Evolutionary conservation across 2,797 vertebrate species (phyloP).

Genomic region (Lophura swinhoii): DNA sequence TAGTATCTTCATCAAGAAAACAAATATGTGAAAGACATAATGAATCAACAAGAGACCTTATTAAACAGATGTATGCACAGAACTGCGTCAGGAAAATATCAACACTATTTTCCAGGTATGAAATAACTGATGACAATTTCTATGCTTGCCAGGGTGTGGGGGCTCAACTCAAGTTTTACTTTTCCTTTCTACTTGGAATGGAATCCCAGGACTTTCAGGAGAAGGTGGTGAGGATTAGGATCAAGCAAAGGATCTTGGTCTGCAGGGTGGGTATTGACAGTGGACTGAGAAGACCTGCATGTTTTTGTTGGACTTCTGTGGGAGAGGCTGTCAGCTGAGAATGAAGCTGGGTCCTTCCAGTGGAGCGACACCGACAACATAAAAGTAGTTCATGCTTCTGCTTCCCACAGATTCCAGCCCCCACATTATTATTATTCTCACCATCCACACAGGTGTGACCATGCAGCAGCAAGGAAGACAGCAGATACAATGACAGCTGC

Average conservation of each 20-base stretch:
- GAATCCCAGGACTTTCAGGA: not conserved
- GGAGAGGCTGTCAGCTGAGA: constrained; percentile 22
- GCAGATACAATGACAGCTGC: not conserved
- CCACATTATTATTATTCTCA: not conserved
- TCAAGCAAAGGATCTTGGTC: not conserved
- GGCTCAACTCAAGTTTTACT: not conserved
- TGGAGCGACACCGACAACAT: not conserved
- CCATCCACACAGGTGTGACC: not conserved
- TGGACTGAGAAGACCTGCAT: not conserved
- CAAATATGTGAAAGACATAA: not conserved
- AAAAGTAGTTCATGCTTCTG: not conserved
- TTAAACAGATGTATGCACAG: rapidly evolving
- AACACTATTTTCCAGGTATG: not conserved
- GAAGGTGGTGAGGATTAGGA: not conserved
- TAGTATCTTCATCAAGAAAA: not conserved
- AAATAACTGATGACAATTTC: not conserved
- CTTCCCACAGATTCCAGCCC: not conserved
- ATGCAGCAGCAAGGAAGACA: not conserved
- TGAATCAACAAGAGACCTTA: not conserved
- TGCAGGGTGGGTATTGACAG: not conserved
- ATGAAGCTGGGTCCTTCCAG: not conserved
- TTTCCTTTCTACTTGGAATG: not conserved
- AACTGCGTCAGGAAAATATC: not conserved
- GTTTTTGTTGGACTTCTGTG: constrained; percentile 3
- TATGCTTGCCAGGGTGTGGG: not conserved